Evolutionary conservation across 2,113 vertebrate species (phyloP).

Genomic region (Peucedramus taeniatus): DNA sequence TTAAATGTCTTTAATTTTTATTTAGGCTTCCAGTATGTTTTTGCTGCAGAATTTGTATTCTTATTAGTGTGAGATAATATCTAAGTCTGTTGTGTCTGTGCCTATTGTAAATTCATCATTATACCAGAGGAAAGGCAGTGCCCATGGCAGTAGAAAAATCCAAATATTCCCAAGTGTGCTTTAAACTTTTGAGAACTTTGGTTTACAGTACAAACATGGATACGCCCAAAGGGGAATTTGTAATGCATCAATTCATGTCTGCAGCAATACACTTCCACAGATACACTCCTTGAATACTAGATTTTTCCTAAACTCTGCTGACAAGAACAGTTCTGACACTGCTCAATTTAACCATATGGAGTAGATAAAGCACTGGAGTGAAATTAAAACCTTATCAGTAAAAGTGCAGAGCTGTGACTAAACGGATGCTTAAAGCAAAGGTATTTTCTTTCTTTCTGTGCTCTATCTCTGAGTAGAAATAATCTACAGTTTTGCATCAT

Average conservation of each 20-base stretch:
- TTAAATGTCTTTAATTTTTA: not conserved
- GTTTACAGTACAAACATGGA: not conserved
- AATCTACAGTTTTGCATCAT: not conserved
- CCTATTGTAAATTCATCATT: not conserved
- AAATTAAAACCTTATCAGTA: not conserved
- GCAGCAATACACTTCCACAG: not conserved
- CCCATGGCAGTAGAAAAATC: not conserved
- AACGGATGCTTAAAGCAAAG: not conserved
- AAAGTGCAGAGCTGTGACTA: not conserved
- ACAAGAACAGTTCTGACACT: not conserved
- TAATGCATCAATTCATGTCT: not conserved
- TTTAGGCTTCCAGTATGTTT: not conserved
- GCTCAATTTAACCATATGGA: not conserved
- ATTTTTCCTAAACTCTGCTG: not conserved
- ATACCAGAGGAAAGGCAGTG: not conserved
- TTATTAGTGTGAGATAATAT: not conserved
- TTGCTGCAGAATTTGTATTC: not conserved
- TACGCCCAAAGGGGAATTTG: not conserved
- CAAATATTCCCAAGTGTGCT: not conserved
- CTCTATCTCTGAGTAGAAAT: not conserved
- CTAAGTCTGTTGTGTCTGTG: not conserved
- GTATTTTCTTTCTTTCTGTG: not conserved
- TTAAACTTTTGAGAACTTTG: conserved; percentile 11
- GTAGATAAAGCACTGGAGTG: not conserved
- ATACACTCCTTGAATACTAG: not conserved